Base-by-base conservation (phyloP, 1,140 invertebrate genomes). In the Drosophila equinoxialis region DNA sequence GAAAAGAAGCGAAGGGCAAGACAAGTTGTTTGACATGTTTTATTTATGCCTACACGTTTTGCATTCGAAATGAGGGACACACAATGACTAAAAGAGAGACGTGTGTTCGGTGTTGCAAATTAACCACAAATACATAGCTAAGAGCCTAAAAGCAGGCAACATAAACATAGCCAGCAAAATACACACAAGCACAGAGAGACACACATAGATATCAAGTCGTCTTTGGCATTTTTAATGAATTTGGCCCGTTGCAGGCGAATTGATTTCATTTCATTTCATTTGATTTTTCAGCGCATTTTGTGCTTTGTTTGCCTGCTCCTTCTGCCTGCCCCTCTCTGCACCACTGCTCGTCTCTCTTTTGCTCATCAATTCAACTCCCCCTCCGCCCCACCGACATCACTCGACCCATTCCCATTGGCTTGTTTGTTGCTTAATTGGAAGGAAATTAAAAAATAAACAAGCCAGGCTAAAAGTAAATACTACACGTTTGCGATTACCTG, bases 401-500 rank as follows among this genome's bases (percentile, higher is more conserved):
- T 59, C 58, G 60, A 73, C 26, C 45, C 45, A 51, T 51, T 51
- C 45, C 45, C 45, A 51, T 51, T 23, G 71, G 65, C 80, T 89
- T 87, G 84, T 87, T 87, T 89, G 84, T 87, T 87, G 84, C 84
- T 87, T 87, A 87, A 87, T 87, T 87, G 84, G 81, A 84, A 87
- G 84, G 84, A 87, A 87, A 87, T 87, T 87, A 84, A 87, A 87
- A 87, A 87, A 86, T 87, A 86, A 87, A 87, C 84, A 87, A 87
- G 80, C 84, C 72, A 79, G 74, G 83, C 59, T 81, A 74, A 86
- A 80, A 89, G 83, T 81, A 86, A 86, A 86, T 86, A 86, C 83
- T 86, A 86, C 84, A 87, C 83, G 79, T 45, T 87, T 69, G 69
- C 83, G 83, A 87, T 86, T 86, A 86, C 83, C 83, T 86, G 83